phyloP scores from a whole-genome alignment of 2,888 invertebrate species.

The Drosophila infuscata region DNA sequence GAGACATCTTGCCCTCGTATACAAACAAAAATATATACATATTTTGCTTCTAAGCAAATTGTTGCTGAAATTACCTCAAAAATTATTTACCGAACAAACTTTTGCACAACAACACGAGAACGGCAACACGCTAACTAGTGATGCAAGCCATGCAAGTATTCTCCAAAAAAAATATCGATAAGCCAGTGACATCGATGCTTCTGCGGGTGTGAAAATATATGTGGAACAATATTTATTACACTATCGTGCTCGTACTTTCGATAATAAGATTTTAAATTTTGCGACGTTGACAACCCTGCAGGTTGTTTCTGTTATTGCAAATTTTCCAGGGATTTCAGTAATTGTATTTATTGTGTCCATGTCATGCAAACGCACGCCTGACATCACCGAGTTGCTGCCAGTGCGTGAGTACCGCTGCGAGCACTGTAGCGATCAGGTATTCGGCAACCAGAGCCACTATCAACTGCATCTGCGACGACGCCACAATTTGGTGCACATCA shows the following conservation, averaged over 20 bases:
- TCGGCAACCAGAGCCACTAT: conserved; percentile 86
- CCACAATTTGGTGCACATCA: conserved; percentile 83
- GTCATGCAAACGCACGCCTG: conserved; percentile 55
- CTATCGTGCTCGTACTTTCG: neutral
- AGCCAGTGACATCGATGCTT: neutral
- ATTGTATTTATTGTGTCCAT: conserved; percentile 20
- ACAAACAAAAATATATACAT: conserved; percentile 7
- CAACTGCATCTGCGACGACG: conserved; percentile 87
- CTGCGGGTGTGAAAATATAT: neutral
- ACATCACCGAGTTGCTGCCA: conserved; percentile 61
- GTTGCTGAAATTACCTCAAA: conserved; percentile 36
- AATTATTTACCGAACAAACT: conserved; percentile 37
- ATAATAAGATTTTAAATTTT: neutral
- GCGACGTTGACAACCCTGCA: conserved; percentile 17
- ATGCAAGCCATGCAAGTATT: conserved; percentile 16
- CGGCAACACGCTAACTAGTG: conserved; percentile 37
- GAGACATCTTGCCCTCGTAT: conserved; percentile 9
- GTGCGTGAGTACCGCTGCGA: conserved; percentile 79
- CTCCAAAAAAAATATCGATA: conserved; percentile 23
- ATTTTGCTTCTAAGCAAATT: conserved; percentile 13
- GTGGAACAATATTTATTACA: neutral
- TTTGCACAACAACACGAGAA: conserved; percentile 52
- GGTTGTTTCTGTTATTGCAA: conserved; percentile 34
- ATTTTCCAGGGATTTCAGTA: neutral
- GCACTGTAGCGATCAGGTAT: conserved; percentile 85